phyloP scores from a whole-genome alignment of 2,888 invertebrate species.

The Epinotia ramella region DNA sequence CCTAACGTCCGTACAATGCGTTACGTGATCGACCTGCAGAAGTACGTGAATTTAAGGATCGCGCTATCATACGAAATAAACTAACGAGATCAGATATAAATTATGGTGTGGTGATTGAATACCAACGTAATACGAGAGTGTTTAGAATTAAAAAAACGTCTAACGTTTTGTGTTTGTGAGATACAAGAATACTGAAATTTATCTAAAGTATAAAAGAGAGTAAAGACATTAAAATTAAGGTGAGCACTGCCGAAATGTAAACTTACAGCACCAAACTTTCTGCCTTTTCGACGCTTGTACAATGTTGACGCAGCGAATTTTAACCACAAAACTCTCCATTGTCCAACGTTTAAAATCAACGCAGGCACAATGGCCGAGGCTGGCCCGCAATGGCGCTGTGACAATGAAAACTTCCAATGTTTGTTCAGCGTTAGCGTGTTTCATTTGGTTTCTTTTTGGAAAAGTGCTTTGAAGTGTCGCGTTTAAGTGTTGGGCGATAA shows the following conservation, averaged over 20 bases:
- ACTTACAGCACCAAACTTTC: not conserved
- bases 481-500: slow-evolving; percentile 17
- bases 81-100: too few species aligned
- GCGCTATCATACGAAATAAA: too few species aligned
- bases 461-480: slow-evolving; percentile 21
- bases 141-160: too few species aligned
- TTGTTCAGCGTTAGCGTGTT: slow-evolving; percentile 34
- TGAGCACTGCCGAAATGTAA: not conserved
- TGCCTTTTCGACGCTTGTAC: slow-evolving; percentile 28
- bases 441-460: slow-evolving; percentile 28
- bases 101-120: too few species aligned
- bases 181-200: too few species aligned
- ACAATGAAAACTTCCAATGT: slow-evolving; percentile 41
- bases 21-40: too few species aligned
- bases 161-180: too few species aligned
- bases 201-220: too few species aligned
- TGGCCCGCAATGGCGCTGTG: slow-evolving; percentile 26
- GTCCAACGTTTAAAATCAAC: slow-evolving; percentile 42
- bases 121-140: too few species aligned
- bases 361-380: slow-evolving; percentile 34
- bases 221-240: not conserved
- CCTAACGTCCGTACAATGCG: too few species aligned
- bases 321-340: slow-evolving; percentile 34
- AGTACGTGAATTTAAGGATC: too few species aligned
- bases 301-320: slow-evolving; percentile 41